Evolutionary conservation across 1,140 invertebrate species (phyloP), one percentile per base, ranked within the genome.

Genomic region (Coenobita brevimanus): DNA sequence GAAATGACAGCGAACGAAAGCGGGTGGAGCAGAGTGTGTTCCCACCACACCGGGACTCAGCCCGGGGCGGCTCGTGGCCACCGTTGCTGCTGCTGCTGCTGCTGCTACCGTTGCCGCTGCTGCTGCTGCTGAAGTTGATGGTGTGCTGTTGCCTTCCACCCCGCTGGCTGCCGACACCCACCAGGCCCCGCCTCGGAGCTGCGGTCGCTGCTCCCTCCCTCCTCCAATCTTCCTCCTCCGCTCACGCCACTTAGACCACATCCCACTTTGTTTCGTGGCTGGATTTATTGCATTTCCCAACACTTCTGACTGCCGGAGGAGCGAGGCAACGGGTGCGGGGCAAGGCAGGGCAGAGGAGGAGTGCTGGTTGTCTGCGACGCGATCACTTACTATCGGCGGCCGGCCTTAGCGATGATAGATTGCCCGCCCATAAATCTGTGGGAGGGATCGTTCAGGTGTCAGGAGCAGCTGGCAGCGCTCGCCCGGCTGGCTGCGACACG

Each of bases 391-490:
- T 71, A 82, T 43, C 80, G 27, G 38, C 41, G 60, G 62, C 24
- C 80, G 38, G 38, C 21, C 80, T 33, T 50, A 41, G 38, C 64
- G 4, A 82, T 71, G 80, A 82, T 82, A 82, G 64, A 82, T 71
- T 2, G 62, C 43, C 30, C 21, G 64, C 33, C 60, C 64, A 82
- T 82, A 82, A 82, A 82, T 82, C 80, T 71, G 80, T 54, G 80
- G 41, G 43, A 82, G 80, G 41, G 80, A 82, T 82, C 80, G 80
- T 82, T 82, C 62, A 82, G 62, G 62, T 71, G 80, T 82, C 80
- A 41, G 62, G 41, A 71, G 41, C 80, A 82, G 80, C 60, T 85
- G 71, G 69, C 54, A 24, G 36, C 54, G 50, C 82, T 60, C 69
- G 24, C 82, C 64, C 36, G 50, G 69, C 57, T 38, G 46, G 46